Evolutionary conservation across 1,140 invertebrate genomes (phyloP), one percentile per base, ranked within the genome.

Genomic region (Drosophila mojavensis): DNA sequence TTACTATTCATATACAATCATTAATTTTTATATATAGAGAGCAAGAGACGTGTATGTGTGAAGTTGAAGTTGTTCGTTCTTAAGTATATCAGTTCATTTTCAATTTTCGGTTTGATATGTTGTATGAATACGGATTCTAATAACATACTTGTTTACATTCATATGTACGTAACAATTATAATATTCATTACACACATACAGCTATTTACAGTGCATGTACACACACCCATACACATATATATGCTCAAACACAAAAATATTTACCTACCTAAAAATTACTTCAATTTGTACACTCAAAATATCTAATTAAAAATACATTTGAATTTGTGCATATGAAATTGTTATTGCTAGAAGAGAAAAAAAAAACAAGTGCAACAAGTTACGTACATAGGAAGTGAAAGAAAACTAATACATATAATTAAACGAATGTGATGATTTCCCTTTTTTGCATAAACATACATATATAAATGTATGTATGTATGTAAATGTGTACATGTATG

Each of bases 1-100:
- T 62, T 28, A 61, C 60, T 63, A 30, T 51, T 39, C 36, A 56
- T 66, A 26, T 36, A 72, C 28, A 56, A 26, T 58, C 66, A 73
- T 68, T 30, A 55, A 17, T 51, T 68, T 24, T 48, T 59, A 55
- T 59, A 70, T 45, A 47, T 28, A 11, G 36, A 39, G 36, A 39
- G 43, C 2, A 3, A 17, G n/a, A 59, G 15, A 13, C 24, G 50
- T 50, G 47, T 43, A 33, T 51, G 50, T 54, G 43, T 56, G 58
- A 74, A 74, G 66, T 69, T 74, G 65, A 69, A 73, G 71, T 69
- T 68, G 59, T 58, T 72, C 59, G 47, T 75, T 70, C 71, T 74
- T 61, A 51, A 47, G 59, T 74, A 63, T 58, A 63, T 58, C 65
- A 74, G 71, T 74, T 69, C 71, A 62, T 74, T 74, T 74, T 62